Base-by-base conservation (phyloP, 2,113 vertebrate genomes). In the Lota lota region DNA sequence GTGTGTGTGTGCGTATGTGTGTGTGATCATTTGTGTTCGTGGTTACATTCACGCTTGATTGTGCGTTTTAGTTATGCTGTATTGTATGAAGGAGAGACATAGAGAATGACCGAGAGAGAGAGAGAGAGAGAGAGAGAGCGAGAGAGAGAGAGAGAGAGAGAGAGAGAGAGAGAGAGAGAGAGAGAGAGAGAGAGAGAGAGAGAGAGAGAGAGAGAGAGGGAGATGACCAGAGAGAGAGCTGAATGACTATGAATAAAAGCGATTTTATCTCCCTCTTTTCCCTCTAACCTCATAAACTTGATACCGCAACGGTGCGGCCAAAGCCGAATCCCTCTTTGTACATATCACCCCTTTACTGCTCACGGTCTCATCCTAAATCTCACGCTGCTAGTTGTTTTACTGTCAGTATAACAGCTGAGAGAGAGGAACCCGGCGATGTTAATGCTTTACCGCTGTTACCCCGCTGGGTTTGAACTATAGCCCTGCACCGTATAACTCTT, bases 401-500 rank as follows among this genome's bases (percentile, higher is more conserved):
- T 79, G 71, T 75, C 82, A 66, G 50, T 20, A 65, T 74, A 73
- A 63, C 67, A 64, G 72, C 73, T 64, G 58, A 65, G 66, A 40
- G 72, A 64, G 53, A 40, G 63, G 66, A 47, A 66, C 72, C 21
- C 78, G 36, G 69, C 72, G 69, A 72, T 72, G 74, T 79, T 81
- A 77, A 80, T 73, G 54, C 74, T 80, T 73, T 70, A 68, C 64
- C 61, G 20, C 5, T 0, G 53, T 28, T 63, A 66, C 72, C 73
- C 72, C 61, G 10, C 51, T 78, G 66, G 79, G 82, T 77, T 79
- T 79, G 22, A 60, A 78, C 73, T 70, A 68, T 73, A 40, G 24
- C 78, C 66, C 50, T 40, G 67, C 21, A 68, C 69, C 59, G 79
- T 15, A 79, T 86, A 84, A 84, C 87, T 85, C 82, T 75, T 85